These are phyloP conservation scores for Oxycera nigricornis DNA, from an alignment of 2,888 invertebrate species.

Conservation along the genomic window DNA sequence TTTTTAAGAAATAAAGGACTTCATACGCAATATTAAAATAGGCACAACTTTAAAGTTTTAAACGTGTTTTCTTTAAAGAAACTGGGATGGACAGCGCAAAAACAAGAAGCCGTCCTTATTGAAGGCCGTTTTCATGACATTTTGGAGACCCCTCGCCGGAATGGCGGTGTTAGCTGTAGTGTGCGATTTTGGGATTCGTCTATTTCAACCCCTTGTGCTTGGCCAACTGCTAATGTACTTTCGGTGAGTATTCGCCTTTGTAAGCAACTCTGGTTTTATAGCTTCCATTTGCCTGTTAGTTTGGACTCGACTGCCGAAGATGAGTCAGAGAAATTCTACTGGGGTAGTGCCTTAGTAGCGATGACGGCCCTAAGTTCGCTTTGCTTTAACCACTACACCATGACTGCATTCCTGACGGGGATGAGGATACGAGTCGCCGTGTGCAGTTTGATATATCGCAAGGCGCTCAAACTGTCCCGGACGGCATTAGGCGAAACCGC, in stretches of 20 bases:
- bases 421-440: constrained; percentile 83
- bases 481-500: constrained; percentile 81
- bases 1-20: no score
- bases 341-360: constrained; percentile 60
- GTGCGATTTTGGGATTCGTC: constrained; percentile 47
- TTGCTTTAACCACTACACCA: constrained; percentile 69
- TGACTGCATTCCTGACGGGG: constrained; percentile 77
- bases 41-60: no score
- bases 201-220: constrained; percentile 48
- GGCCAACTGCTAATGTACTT: constrained; percentile 48
- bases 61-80: constrained; percentile 42
- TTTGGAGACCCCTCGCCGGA: constrained; percentile 48
- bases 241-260: constrained; percentile 43
- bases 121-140: constrained; percentile 48
- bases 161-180: constrained; percentile 43
- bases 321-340: constrained; percentile 3
- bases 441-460: constrained; percentile 85
- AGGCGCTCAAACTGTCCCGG: constrained; percentile 74
- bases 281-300: neutral
- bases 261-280: neutral
- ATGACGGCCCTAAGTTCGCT: constrained; percentile 61
- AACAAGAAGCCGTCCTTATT: constrained; percentile 47
- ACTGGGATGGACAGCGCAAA: constrained; percentile 47
- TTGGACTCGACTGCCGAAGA: neutral
- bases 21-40: no score